A percentile compares a stretch with the other conserved stretches of the same genome.
Evolutionary conservation across 2,888 invertebrate species (phyloP).

Genomic region (Drymonia ruficornis): DNA sequence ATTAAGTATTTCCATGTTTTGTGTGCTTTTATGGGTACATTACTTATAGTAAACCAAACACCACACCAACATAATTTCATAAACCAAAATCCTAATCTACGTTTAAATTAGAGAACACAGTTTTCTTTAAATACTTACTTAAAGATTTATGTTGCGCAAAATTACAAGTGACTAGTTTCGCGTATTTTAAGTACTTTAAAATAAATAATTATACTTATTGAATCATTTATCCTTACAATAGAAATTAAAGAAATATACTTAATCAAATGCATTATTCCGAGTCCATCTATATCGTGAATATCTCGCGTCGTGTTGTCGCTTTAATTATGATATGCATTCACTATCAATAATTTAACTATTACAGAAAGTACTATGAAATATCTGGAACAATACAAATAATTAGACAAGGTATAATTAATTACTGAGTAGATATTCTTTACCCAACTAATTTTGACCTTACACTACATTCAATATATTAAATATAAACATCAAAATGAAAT

Average conservation of each 20-base stretch:
- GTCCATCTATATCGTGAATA: conserved; percentile 63
- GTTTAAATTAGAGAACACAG: conserved; percentile 81
- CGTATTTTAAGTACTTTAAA: conserved; percentile 83
- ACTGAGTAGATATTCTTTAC: conserved; percentile 70
- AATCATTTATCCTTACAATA: conserved; percentile 80
- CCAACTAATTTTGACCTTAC: conserved; percentile 78
- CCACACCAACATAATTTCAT: conserved; percentile 81
- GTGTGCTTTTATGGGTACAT: conserved; percentile 63
- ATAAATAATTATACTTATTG: conserved; percentile 81
- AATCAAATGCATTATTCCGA: conserved; percentile 76
- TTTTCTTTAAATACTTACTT: conserved; percentile 79
- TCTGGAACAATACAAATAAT: conserved; percentile 71
- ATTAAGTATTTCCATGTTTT: conserved; percentile 62
- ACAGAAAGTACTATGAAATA: conserved; percentile 70
- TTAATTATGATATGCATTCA: conserved; percentile 79
- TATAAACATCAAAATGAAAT: conserved; percentile 80
- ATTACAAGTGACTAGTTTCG: conserved; percentile 84
- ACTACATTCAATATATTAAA: conserved; percentile 77
- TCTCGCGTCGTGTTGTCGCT: conserved; percentile 57
- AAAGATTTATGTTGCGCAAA: conserved; percentile 83
- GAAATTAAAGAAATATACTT: conserved; percentile 63
- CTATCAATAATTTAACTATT: conserved; percentile 80
- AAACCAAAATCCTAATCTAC: conserved; percentile 79
- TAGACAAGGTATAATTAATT: conserved; percentile 59
- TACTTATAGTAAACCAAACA: conserved; percentile 78